Evolutionary conservation across 2,113 vertebrate species (phyloP).

Genomic region (Pica pica): DNA sequence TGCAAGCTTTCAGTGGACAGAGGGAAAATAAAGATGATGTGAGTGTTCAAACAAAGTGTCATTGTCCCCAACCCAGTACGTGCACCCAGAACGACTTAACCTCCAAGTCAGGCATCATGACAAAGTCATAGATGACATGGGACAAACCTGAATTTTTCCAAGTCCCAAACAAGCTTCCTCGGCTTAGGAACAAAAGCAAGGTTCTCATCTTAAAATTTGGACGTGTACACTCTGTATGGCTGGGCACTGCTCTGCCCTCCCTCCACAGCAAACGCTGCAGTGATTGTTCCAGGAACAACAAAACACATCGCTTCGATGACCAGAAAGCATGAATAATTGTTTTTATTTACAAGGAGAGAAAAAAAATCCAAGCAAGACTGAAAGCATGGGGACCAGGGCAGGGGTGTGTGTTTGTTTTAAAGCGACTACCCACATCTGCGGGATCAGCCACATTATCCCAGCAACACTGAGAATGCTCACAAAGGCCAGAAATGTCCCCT

Average conservation of each 20-base stretch:
- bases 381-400: not conserved
- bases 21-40: not conserved
- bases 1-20: not conserved
- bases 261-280: not conserved
- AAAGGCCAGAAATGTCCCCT: slow-evolving; percentile 18
- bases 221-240: accelerated
- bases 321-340: not conserved
- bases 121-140: accelerated
- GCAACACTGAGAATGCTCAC: not conserved
- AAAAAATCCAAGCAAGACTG: not conserved
- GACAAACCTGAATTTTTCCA: not conserved
- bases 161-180: not conserved
- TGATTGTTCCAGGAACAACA: not conserved
- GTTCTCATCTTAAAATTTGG: not conserved
- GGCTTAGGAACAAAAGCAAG: not conserved
- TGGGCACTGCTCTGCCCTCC: not conserved
- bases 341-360: not conserved
- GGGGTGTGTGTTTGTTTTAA: not conserved
- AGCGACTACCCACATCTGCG: not conserved
- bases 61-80: accelerated
- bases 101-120: accelerated
- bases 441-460: not conserved
- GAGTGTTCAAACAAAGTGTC: not conserved
- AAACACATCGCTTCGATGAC: not conserved
- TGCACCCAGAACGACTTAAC: accelerated